phyloP scores from a whole-genome alignment of 2,797 vertebrate genomes.

The Peromyscus eremicus region DNA sequence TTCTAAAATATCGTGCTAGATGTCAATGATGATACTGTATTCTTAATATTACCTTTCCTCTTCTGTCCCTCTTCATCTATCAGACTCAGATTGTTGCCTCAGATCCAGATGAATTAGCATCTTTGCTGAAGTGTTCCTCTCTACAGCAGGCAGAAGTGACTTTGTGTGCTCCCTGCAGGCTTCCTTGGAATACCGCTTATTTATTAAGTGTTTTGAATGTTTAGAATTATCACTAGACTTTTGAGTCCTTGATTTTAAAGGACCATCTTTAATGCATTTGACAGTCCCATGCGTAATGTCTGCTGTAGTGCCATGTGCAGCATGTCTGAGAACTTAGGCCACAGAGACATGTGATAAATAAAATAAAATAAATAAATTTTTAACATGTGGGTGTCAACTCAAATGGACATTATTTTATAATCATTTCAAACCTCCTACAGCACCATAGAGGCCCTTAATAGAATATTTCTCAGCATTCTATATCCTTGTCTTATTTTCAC shows the following conservation, averaged over 20 bases:
- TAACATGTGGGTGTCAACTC: conserved; percentile 8
- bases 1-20: background rate
- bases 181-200: background rate
- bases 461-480: conserved; percentile 28
- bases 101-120: background rate
- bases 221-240: background rate
- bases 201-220: background rate
- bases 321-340: background rate
- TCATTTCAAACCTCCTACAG: background rate
- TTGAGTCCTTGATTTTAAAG: background rate
- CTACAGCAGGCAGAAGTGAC: background rate
- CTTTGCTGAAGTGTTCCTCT: background rate
- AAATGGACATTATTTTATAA: background rate
- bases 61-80: background rate
- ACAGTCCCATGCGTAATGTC: background rate
- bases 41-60: background rate
- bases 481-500: background rate
- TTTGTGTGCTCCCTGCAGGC: background rate
- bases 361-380: too few species aligned
- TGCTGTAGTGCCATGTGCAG: background rate
- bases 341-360: background rate
- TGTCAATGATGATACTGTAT: background rate
- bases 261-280: background rate
- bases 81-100: background rate
- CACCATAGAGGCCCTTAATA: background rate